Conservation (phyloP, 2,113 vertebrate species). For the Myotis lucifugus region DNA sequence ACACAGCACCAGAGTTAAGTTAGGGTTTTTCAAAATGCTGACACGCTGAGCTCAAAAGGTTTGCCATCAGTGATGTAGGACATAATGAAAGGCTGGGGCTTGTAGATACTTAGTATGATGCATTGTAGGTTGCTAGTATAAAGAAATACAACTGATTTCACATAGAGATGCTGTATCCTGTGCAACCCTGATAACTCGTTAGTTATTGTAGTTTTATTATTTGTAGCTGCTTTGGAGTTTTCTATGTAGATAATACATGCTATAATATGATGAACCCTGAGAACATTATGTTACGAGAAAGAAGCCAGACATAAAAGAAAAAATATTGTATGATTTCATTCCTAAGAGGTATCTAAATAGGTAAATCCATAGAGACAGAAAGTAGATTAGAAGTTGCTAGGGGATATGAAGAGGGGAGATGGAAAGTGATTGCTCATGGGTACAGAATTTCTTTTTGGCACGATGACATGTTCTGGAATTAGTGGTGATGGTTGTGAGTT, state of each 20-base stretch:
- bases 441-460: background rate
- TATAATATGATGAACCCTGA: background rate
- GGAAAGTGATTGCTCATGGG: background rate
- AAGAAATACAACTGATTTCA: background rate
- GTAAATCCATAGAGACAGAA: background rate
- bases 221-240: background rate
- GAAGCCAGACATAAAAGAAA: background rate
- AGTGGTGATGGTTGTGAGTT: background rate
- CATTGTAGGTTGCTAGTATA: background rate
- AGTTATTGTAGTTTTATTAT: background rate
- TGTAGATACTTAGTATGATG: background rate
- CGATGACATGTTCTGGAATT: background rate
- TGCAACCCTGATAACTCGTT: background rate
- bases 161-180: background rate
- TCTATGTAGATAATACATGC: background rate
- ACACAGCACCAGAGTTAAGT: no score
- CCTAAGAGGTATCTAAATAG: background rate
- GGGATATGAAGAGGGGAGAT: background rate
- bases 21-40: no score
- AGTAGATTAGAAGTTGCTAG: background rate
- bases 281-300: background rate
- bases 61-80: background rate
- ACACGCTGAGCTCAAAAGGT: no score
- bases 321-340: background rate
- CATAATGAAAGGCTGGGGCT: background rate